Percentiles rank a stretch among this genome's conserved stretches.
These are phyloP conservation scores for Hypothenemus hampei DNA, from an alignment of 1,140 invertebrate species.

Conservation along the genomic window DNA sequence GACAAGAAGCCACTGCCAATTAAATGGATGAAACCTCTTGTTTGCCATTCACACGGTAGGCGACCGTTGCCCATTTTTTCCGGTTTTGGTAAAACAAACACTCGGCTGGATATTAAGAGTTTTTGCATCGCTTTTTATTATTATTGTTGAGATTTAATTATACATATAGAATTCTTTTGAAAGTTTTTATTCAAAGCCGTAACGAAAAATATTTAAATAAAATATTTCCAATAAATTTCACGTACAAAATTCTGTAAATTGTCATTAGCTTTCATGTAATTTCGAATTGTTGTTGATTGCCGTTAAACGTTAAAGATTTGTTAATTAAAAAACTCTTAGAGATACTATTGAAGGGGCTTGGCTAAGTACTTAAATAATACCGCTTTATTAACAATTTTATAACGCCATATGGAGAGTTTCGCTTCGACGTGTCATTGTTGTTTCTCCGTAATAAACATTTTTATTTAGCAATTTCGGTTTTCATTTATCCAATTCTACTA, in stretches of 20 bases:
- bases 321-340: constrained; percentile 9
- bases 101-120: constrained; percentile 3
- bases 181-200: too few relatives aligned
- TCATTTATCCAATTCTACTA: too few relatives aligned
- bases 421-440: constrained; percentile 4
- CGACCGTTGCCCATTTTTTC: constrained; percentile 27
- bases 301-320: too few relatives aligned
- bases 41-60: constrained; percentile 27
- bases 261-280: too few relatives aligned
- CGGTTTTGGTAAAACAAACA: constrained; percentile 27
- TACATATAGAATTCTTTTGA: too few relatives aligned
- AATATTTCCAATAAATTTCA: too few relatives aligned
- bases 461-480: too few relatives aligned
- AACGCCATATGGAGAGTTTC: constrained; percentile 17
- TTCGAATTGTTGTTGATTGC: too few relatives aligned
- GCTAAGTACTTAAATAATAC: constrained; percentile 18
- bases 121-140: constrained; percentile 4
- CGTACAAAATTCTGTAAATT: too few relatives aligned
- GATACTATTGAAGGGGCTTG: constrained; percentile 17
- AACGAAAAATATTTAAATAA: too few relatives aligned
- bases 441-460: constrained; percentile 10
- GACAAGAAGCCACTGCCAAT: too few relatives aligned
- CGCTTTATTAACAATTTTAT: constrained; percentile 21
- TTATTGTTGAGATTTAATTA: too few relatives aligned
- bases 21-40: constrained; percentile 21